phyloP scores from a whole-genome alignment of 2,888 invertebrate species.

The Sceliomorpha sp. region DNA sequence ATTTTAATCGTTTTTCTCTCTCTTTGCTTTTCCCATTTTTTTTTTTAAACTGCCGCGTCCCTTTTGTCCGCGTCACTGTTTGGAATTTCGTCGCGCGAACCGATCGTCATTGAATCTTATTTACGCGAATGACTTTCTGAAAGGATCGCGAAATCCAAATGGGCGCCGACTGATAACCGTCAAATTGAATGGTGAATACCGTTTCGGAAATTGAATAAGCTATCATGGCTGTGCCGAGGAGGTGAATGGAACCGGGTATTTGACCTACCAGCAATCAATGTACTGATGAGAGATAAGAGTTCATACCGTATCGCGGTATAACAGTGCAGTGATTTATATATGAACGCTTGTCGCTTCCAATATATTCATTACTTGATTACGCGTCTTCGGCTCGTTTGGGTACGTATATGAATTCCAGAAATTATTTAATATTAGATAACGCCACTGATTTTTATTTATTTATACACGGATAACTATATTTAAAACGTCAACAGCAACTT shows the following conservation, averaged over 20 bases:
- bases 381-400: constrained; percentile 47
- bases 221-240: constrained; percentile 68
- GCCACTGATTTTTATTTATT: neutral
- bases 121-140: constrained; percentile 53
- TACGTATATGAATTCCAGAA: constrained; percentile 13
- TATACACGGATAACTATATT: neutral
- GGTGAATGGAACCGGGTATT: constrained; percentile 70
- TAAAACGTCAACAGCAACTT: no score
- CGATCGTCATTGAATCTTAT: constrained; percentile 38
- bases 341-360: constrained; percentile 68
- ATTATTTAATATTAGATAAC: constrained; percentile 45
- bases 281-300: constrained; percentile 77
- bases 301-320: constrained; percentile 66
- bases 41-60: constrained; percentile 1
- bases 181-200: constrained; percentile 76
- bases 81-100: no score
- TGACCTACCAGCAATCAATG: constrained; percentile 77
- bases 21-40: constrained; percentile 3
- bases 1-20: neutral
- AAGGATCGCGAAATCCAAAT: constrained; percentile 65
- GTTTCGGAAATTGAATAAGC: constrained; percentile 79
- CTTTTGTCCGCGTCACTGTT: no score
- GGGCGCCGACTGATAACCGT: constrained; percentile 70
- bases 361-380: constrained; percentile 76
- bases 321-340: constrained; percentile 73